Base-by-base conservation (phyloP, 2,797 vertebrate genomes). In the Pyrocephalus nanus region DNA sequence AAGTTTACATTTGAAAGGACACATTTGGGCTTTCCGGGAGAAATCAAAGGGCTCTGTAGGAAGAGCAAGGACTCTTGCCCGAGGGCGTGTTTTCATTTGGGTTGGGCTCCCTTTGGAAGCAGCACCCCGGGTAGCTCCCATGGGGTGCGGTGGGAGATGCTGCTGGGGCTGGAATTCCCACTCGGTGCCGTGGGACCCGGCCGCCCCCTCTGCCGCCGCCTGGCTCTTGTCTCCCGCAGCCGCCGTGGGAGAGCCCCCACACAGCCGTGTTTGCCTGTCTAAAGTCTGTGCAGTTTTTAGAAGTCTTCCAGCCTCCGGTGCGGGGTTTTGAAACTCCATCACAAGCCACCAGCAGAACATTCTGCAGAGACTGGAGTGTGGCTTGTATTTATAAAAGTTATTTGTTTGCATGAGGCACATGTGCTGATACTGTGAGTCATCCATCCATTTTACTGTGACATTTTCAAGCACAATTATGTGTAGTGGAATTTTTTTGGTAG, bases 401-500 rank as follows among this genome's bases (percentile, higher is more conserved):
- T 94, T 93, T 95, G 94, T 94, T 97, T 96, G 84, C 93, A 51
- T 78, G 91, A 92, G 85, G 86, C 91, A 92, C 86, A 89, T 96
- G 96, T 96, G 93, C 96, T 96, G 95, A 76, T 83, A 58, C 95
- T 71, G 91, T 97, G 97, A 98, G 93, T 97, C 97, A 97, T 96
- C 77, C 55, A 30, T 90, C 89, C 93, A 89, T 96, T 97, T 90
- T 65, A 87, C 92, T 86, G 96, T 95, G 97, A 96, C 97, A 97
- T 97, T 97, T 97, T 96, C 93, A 90, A 97, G 95, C 95, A 97
- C 95, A 97, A 93, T 97, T 97, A 94, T 93, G 95, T 96, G 93
- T 95, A 96, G 96, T 95, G 96, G 93, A 96, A 94, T 96, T 95
- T 97, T 97, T 97, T 95, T 94, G 90, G 90, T 94, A 95, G 93